Evolutionary conservation across 2,888 invertebrate species (phyloP).

Genomic region (Listrodromus nycthemerus): DNA sequence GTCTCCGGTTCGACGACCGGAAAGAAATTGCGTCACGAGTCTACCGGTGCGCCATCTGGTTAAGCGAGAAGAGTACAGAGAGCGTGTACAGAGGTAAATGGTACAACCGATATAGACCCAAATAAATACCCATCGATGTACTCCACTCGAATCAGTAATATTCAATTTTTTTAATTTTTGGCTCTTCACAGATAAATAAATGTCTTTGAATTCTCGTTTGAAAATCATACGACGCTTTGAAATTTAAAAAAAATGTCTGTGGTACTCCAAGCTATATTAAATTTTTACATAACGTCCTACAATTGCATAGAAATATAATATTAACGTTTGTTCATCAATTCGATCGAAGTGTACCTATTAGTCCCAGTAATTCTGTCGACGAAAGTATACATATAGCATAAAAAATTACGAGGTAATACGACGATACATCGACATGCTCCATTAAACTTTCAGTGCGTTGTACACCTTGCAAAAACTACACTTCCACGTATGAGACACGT

Average conservation of each 20-base stretch:
- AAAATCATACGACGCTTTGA: too few species aligned
- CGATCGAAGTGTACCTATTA: too few species aligned
- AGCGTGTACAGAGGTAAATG: slow-evolving; percentile 26
- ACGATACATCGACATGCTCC: slow-evolving; percentile 34
- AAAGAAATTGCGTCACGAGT: slow-evolving; percentile 73
- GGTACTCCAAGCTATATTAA: too few species aligned
- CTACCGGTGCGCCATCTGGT: slow-evolving; percentile 66
- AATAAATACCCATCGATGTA: slow-evolving; percentile 1
- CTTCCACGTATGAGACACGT: slow-evolving; percentile 25
- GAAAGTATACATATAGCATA: background rate
- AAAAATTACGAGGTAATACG: background rate
- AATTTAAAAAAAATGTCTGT: too few species aligned
- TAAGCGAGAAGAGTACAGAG: slow-evolving; percentile 47
- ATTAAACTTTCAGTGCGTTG: slow-evolving; percentile 38
- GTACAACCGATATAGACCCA: background rate
- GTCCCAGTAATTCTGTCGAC: background rate
- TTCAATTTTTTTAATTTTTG: background rate
- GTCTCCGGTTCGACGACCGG: slow-evolving; percentile 78
- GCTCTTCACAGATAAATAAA: too few species aligned
- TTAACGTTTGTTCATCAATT: too few species aligned
- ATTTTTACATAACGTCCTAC: too few species aligned
- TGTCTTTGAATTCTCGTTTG: too few species aligned
- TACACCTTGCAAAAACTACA: slow-evolving; percentile 48
- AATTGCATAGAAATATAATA: too few species aligned
- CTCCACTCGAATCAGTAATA: background rate